Conservation (phyloP, 1,140 invertebrate genomes). For the Drosophila lowei region DNA sequence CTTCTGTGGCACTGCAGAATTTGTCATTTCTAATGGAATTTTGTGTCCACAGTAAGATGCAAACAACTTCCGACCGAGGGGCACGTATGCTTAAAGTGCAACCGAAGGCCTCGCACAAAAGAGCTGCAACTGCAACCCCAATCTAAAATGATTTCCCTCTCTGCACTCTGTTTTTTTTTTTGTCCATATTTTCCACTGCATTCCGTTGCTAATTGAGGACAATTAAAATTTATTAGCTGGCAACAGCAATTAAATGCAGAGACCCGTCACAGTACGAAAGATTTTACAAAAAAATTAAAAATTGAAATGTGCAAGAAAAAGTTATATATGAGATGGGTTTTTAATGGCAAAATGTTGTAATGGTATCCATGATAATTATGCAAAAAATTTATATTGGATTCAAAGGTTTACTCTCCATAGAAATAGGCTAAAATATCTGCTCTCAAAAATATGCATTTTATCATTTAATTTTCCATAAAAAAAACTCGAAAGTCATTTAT, state of each 20-base stretch:
- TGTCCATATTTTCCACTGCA: slow-evolving; percentile 58
- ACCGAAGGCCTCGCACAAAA: slow-evolving; percentile 47
- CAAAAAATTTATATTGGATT: no score
- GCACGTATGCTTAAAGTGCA: slow-evolving; percentile 19
- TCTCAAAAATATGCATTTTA: no score
- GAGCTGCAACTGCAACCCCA: slow-evolving; percentile 29
- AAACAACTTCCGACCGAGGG: slow-evolving; percentile 55
- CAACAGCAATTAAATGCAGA: slow-evolving; percentile 80
- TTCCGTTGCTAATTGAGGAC: slow-evolving; percentile 78
- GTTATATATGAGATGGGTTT: not conserved
- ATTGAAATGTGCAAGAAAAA: slow-evolving; percentile 1
- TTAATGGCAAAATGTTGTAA: not conserved
- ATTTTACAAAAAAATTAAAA: slow-evolving; percentile 46
- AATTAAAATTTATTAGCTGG: slow-evolving; percentile 83
- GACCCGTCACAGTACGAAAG: slow-evolving; percentile 32
- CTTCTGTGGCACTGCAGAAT: slow-evolving; percentile 32
- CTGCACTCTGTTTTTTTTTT: slow-evolving; percentile 4
- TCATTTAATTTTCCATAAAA: no score
- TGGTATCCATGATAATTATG: no score
- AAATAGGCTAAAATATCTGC: no score
- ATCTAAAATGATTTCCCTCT: slow-evolving; percentile 36
- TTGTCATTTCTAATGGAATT: slow-evolving; percentile 60
- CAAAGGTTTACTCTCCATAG: no score
- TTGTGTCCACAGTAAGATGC: slow-evolving; percentile 38
- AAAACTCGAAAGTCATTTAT: no score